A percentile compares a stretch with the other conserved stretches of the same genome.
Conservation (phyloP, 2,113 vertebrate species). For the Leptobrachium ailaonicum region DNA sequence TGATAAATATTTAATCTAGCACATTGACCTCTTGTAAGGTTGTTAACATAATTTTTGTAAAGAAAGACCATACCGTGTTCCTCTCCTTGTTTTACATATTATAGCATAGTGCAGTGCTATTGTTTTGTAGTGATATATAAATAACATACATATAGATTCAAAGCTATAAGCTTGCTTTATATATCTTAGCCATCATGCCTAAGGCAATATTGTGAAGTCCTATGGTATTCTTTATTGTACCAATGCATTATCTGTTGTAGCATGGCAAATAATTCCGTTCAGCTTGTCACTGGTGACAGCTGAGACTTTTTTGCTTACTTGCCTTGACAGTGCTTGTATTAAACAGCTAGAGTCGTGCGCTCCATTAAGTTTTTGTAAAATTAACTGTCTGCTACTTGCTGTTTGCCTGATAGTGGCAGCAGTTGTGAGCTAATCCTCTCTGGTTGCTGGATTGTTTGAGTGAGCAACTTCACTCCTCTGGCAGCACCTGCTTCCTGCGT, state of each 20-base stretch:
- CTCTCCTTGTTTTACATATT: too few species aligned
- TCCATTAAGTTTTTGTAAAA: conserved; percentile 81
- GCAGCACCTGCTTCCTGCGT: conserved; percentile 45
- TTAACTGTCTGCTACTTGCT: conserved; percentile 74
- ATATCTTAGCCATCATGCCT: neutral
- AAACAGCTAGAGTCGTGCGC: conserved; percentile 72
- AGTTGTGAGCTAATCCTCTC: conserved; percentile 63
- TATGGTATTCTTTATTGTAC: conserved; percentile 54
- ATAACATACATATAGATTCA: too few species aligned
- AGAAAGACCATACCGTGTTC: too few species aligned
- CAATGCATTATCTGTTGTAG: conserved; percentile 63
- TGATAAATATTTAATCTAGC: too few species aligned
- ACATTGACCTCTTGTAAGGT: too few species aligned
- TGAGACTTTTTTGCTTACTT: conserved; percentile 71
- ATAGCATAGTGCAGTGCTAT: too few species aligned
- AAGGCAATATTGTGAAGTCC: conserved; percentile 44
- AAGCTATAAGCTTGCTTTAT: too few species aligned
- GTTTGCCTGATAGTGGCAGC: conserved; percentile 62
- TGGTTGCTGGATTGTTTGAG: conserved; percentile 53
- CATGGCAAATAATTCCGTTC: conserved; percentile 76
- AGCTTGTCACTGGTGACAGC: conserved; percentile 71
- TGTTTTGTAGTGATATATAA: too few species aligned
- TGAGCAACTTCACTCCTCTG: conserved; percentile 51
- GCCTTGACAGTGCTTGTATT: conserved; percentile 73
- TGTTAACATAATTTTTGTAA: too few species aligned